Evolutionary conservation across 1,140 invertebrate species (phyloP).

Genomic region (Leucophenga varia): DNA sequence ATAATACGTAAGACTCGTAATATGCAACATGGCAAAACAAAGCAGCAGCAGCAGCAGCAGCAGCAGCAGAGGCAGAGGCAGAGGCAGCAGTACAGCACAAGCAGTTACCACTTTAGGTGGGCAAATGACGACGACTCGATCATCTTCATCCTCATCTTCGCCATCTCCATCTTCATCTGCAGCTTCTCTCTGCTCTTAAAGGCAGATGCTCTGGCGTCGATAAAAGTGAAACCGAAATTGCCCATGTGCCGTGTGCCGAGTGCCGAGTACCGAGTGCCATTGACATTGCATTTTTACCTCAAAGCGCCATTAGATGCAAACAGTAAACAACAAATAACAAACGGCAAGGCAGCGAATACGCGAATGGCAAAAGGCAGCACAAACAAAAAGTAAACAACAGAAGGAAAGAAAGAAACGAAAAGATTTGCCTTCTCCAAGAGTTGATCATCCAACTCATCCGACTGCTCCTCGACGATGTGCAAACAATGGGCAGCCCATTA

Average conservation of each 20-base stretch:
- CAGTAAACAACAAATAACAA: conserved; percentile 22
- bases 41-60: conserved; percentile 10
- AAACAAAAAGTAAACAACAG: conserved; percentile 9
- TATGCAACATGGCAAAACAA: conserved; percentile 42
- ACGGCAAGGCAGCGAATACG: too few species aligned
- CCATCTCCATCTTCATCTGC: conserved; percentile 19
- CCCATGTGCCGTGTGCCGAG: conserved; percentile 29
- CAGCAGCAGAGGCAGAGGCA: conserved; percentile 6
- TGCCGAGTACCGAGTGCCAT: conserved; percentile 37
- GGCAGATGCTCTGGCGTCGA: conserved; percentile 39
- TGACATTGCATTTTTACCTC: conserved; percentile 53
- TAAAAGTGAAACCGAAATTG: conserved; percentile 51
- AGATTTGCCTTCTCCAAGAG: conserved; percentile 22
- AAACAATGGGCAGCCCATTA: conserved; percentile 47
- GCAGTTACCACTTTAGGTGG: conserved; percentile 29
- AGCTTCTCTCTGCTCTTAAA: conserved; percentile 1
- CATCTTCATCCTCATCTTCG: conserved; percentile 29
- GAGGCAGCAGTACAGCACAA: conserved; percentile 8
- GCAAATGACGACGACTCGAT: conserved; percentile 24
- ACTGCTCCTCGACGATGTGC: conserved; percentile 19
- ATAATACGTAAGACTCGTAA: conserved; percentile 33
- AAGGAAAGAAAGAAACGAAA: conserved; percentile 17
- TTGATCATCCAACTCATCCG: conserved; percentile 11
- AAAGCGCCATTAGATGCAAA: conserved; percentile 48
- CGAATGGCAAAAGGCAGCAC: conserved; percentile 19